Conservation (phyloP, 2,888 invertebrate species). For the Cacoxenus indagator region DNA sequence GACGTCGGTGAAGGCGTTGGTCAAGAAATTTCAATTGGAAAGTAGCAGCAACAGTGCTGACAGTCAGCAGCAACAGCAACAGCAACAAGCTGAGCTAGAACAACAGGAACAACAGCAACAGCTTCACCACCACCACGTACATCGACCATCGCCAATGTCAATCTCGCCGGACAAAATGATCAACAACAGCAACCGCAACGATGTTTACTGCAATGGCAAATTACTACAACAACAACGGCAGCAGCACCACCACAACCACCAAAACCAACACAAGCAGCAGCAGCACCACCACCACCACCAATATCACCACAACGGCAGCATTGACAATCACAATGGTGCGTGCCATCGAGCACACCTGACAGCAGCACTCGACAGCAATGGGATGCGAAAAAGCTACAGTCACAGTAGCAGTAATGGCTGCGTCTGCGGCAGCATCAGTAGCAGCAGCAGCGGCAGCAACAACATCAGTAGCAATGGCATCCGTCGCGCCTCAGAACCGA, state of each 20-base stretch:
- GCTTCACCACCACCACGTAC: slow-evolving; percentile 33
- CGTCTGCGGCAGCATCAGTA: slow-evolving; percentile 27
- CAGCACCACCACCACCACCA: too few relatives aligned
- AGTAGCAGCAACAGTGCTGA: slow-evolving; percentile 33
- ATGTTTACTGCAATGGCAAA: slow-evolving; percentile 30
- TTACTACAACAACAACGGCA: too few relatives aligned
- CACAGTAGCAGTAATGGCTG: slow-evolving; percentile 32
- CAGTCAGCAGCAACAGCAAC: slow-evolving; percentile 33
- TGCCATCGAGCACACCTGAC: slow-evolving; percentile 14
- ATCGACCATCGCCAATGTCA: slow-evolving; percentile 32
- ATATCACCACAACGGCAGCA: slow-evolving; percentile 16
- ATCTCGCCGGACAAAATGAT: slow-evolving; percentile 34
- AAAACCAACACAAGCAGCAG: too few relatives aligned
- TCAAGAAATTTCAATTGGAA: slow-evolving; percentile 70
- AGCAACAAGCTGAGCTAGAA: neutral
- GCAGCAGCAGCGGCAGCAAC: slow-evolving; percentile 26
- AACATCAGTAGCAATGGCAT: slow-evolving; percentile 33
- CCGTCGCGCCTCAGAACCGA: slow-evolving; percentile 58
- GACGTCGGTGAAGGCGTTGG: slow-evolving; percentile 69
- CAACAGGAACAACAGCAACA: slow-evolving; percentile 33
- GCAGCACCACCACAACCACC: slow-evolving; percentile 24
- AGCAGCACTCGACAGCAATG: slow-evolving; percentile 35
- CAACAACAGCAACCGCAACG: too few relatives aligned
- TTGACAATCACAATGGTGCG: slow-evolving; percentile 37
- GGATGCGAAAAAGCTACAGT: slow-evolving; percentile 37